Evolutionary conservation across 2,888 invertebrate genomes (phyloP), one percentile per base, ranked within the genome.

Genomic region (Sturmia bella): DNA sequence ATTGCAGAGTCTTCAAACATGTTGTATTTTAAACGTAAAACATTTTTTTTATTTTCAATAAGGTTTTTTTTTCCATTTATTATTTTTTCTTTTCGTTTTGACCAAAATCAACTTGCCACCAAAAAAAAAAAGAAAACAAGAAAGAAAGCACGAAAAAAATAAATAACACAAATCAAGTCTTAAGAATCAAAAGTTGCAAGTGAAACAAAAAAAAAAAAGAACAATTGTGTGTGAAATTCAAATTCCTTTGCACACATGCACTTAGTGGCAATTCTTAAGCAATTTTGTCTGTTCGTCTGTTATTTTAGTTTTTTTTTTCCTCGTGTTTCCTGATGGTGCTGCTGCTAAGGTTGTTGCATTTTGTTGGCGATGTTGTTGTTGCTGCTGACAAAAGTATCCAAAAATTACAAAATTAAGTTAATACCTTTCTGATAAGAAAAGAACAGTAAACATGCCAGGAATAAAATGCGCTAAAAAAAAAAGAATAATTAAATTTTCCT

Each of bases 221-320:
- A 85, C 83, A 79, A 85, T 82, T 85, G 85, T 87, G 87, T 87
- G 87, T 87, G 87, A 87, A 87, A 87, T 87, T 87, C 86, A 87
- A 87, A 87, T 87, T 87, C 87, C 86, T 85, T 81, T 84, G 85
- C 86, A 86, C 86, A 86, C 86, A 87, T 86, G 85, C 85, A 86
- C 84, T 82, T 82, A 82, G 82, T 82, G 82, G 82, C 82, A 82
- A 82, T 82, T 82, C 78, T 78, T 70, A 59, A 75, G 79, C 83
- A 79, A 83, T 83, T 80, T 80, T 73, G 70, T 80, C 79, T 78
- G 76, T 77, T 76, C 64, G 76, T 64, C 80, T 69, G 72, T 72
- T 79, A 75, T 76, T 69, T 69, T 41, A 19, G 74, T 57, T 21
- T 66, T 43, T 17, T 5, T 11, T 50, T 59, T 21, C 43, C 43